Base-by-base conservation (phyloP, 2,888 invertebrate species). In the Mermis nigrescens region DNA sequence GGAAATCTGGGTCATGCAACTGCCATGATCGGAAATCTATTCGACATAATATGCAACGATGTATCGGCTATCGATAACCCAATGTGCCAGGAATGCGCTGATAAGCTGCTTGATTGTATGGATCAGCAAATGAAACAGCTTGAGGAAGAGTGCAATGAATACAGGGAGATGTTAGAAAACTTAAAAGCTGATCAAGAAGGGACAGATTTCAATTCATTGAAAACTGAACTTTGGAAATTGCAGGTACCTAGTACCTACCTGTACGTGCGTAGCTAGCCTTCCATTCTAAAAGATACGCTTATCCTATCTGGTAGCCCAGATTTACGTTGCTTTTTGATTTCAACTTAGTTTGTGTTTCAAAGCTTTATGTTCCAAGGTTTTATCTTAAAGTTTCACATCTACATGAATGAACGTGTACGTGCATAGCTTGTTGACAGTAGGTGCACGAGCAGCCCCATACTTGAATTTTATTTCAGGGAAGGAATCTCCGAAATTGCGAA, bases 31-130 rank as follows among this genome's bases (percentile, higher is more conserved):
- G 61, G 61, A 27, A 59, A 61, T 46, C 46, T 61, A 27, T 59
- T 61, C 31, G 61, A 61, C 22, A 32, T 61, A 19, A 58, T 61
- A 29, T 31, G 32, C 48, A 29, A 28, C n/a, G 56, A 55, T 28
- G 55, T 2, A 29, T 32, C 55, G 29, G 55, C 61, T 7, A 46
- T 61, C n/a, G 55, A 59, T 12, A 31, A 61, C 26, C 61, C 61
- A 2, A 46, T 61, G 55, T 61, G 61, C 31, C 51, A 46, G 32
- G 68, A 68, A 45, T 70, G 70, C 60, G 64, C 69, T 15, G 64
- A 64, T 27, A 64, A 64, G 31, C 61, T 68, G 38, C 46, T 64
- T 29, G 58, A 61, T 1, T 67, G 66, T 19, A 64, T 70, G 65
- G 64, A 66, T 51, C 48, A 58, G 15, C 67, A 69, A 59, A 48